Base-by-base conservation (phyloP, 2,113 vertebrate species). In the Sardina pilchardus region DNA sequence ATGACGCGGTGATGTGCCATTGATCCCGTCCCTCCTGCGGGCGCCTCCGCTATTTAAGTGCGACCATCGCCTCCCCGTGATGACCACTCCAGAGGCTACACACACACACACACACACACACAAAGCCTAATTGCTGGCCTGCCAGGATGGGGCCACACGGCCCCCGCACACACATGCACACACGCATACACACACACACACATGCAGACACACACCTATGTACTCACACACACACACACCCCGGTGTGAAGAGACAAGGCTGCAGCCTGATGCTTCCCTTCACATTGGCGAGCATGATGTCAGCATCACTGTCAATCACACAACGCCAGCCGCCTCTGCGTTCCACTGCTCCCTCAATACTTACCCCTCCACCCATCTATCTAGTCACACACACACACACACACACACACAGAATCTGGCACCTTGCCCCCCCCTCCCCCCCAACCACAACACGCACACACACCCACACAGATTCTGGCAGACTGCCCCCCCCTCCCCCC, bases 101-200 rank as follows among this genome's bases (percentile, higher is more conserved):
- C n/a, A n/a, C n/a, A n/a, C n/a, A n/a, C n/a, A n/a, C n/a, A n/a
- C n/a, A n/a, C n/a, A n/a, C n/a, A n/a, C 12, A 50, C 48, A 50
- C 48, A 2, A 14, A 12, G 14, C 0, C 7, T 14, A 50, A 17
- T 16, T 50, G 48, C 48, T 17, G 14, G 48, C 14, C 48, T 50
- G 39, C 39, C 39, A n/a, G n/a, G n/a, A n/a, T n/a, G n/a, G n/a
- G n/a, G n/a, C n/a, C n/a, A n/a, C n/a, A n/a, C 4, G 48, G 9
- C 3, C 12, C 48, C 48, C 12, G 12, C 4, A 71, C 5, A 71
- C 63, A 71, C 63, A 71, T 26, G 30, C 63, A 71, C 63, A 71
- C 63, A 71, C 63, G 30, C n/a, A 71, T 26, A 71, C 63, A 71
- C n/a, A 71, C 63, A 71, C 63, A 71, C n/a, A 71, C n/a, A 71